These are phyloP conservation scores for Rotaria sp. DNA, from an alignment of 2,888 invertebrate species.

Conservation along the genomic window DNA sequence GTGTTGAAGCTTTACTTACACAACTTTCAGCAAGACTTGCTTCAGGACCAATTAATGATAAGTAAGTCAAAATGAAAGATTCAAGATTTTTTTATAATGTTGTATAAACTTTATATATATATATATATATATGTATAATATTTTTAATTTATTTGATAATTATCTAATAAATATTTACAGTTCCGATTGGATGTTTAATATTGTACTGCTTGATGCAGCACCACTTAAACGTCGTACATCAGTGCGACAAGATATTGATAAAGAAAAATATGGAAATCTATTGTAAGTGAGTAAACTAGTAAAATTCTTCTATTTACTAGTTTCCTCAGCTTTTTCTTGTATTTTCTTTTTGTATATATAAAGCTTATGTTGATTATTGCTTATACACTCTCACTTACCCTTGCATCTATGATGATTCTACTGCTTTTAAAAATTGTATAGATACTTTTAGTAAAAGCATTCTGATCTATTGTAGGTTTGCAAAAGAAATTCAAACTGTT, in stretches of 20 bases:
- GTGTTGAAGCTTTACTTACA: conserved; percentile 88
- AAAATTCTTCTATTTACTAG: background rate
- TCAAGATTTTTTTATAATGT: background rate
- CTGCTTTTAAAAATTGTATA: background rate
- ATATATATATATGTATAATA: no score
- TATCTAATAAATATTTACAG: background rate
- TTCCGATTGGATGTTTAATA: conserved; percentile 6
- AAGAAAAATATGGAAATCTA: background rate
- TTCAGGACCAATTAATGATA: conserved; percentile 64
- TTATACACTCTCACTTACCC: background rate
- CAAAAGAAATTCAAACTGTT: no score
- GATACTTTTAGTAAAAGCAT: no score
- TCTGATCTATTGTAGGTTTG: no score
- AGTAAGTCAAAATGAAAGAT: conserved; percentile 46
- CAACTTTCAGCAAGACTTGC: conserved; percentile 89
- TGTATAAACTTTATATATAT: no score
- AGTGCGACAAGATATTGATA: background rate
- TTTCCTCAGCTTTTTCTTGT: background rate
- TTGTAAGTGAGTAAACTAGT: background rate
- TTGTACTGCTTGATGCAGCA: conserved; percentile 17
- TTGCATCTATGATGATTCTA: background rate
- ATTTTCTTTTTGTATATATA: background rate
- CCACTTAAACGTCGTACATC: background rate
- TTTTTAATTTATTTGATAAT: no score
- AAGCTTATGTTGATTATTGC: background rate